Evolutionary conservation across 1,140 invertebrate species (phyloP).

Genomic region (Hycleus phaleratus): DNA sequence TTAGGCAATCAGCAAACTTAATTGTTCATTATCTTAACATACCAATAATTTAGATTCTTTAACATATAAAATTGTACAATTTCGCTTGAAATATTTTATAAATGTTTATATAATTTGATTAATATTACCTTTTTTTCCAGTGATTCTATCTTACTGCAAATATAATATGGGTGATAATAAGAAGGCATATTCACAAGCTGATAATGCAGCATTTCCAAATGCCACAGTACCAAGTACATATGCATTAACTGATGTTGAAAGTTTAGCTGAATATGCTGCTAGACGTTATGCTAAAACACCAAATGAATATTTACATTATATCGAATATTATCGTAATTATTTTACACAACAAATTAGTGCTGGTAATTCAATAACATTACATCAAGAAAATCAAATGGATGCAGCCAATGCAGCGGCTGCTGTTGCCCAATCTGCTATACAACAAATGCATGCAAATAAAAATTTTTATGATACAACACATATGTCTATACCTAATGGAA

Average conservation of each 20-base stretch:
- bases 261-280: conserved; percentile 71
- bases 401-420: conserved; percentile 81
- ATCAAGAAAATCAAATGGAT: conserved; percentile 51
- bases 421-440: conserved; percentile 81
- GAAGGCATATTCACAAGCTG: conserved; percentile 37
- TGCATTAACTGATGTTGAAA: conserved; percentile 61
- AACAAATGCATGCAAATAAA: conserved; percentile 59
- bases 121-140: conserved; percentile 25
- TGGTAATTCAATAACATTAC: conserved; percentile 48
- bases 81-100: not conserved
- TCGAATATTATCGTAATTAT: conserved; percentile 74
- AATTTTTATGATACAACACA: conserved; percentile 33
- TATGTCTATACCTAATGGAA: conserved; percentile 45
- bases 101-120: not conserved
- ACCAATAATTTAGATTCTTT: too few relatives aligned
- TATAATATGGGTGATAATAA: conserved; percentile 43
- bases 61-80: too few relatives aligned
- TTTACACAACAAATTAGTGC: conserved; percentile 66
- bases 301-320: conserved; percentile 63
- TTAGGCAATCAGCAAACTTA: too few relatives aligned
- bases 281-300: conserved; percentile 67
- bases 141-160: conserved; percentile 54
- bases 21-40: too few relatives aligned
- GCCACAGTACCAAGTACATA: conserved; percentile 42
- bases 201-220: conserved; percentile 33